These are phyloP conservation scores for Spinus pinus DNA, from an alignment of 2,797 vertebrate genomes.

Conservation along the genomic window DNA sequence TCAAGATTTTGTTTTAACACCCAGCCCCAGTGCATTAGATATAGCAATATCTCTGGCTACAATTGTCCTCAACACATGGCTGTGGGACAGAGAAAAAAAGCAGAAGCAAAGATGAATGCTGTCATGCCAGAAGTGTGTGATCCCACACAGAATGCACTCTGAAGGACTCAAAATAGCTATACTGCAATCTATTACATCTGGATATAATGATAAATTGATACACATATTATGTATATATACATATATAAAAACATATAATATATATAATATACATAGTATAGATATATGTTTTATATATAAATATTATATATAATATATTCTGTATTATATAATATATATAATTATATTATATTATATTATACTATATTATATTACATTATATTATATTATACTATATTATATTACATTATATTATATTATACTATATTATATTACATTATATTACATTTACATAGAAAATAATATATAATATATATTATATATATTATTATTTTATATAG, in stretches of 20 bases:
- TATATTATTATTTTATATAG: no score
- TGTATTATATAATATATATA: no score
- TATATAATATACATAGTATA: no score
- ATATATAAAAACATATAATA: no score
- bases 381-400: no score
- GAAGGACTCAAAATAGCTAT: background rate
- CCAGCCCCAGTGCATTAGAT: background rate
- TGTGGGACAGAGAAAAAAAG: background rate
- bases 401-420: background rate
- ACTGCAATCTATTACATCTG: background rate
- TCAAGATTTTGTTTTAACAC: background rate
- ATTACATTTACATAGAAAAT: no score
- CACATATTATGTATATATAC: rapidly evolving
- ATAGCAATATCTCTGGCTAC: background rate
- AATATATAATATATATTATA: no score
- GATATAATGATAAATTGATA: background rate
- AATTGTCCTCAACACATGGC: background rate
- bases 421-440: background rate
- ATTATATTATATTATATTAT: background rate
- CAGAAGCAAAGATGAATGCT: background rate
- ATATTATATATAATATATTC: no score
- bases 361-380: no score
- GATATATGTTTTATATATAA: no score
- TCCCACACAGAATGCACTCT: background rate
- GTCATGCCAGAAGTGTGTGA: background rate